Conservation (phyloP, 2,797 vertebrate species). For the Discoglossus pictus region DNA sequence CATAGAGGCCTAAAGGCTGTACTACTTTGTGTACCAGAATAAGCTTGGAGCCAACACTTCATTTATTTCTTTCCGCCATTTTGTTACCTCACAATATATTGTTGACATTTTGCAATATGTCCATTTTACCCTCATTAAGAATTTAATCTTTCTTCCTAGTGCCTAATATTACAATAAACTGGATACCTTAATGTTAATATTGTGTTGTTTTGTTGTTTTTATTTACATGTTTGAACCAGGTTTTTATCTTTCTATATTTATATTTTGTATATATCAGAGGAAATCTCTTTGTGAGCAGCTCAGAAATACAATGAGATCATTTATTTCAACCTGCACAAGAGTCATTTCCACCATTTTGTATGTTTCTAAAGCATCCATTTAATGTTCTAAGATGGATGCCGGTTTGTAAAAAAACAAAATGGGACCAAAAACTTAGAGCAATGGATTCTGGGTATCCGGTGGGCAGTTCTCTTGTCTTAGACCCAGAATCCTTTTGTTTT, state of each 20-base stretch:
- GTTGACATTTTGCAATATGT: too few relatives aligned
- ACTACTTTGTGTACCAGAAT: too few relatives aligned
- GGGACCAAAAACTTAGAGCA: neutral
- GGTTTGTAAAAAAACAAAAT: conserved; percentile 4
- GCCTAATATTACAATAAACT: conserved; percentile 43
- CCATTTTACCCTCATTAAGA: too few relatives aligned
- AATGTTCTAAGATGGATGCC: conserved; percentile 3
- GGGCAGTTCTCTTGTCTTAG: too few relatives aligned
- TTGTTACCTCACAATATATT: too few relatives aligned
- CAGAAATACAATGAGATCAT: neutral
- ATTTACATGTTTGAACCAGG: neutral
- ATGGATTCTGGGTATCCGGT: neutral
- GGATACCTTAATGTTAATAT: conserved; percentile 51
- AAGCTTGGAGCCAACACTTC: too few relatives aligned
- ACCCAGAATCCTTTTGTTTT: conserved; percentile 31
- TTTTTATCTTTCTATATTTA: neutral
- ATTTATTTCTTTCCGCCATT: too few relatives aligned
- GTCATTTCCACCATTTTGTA: conserved; percentile 3
- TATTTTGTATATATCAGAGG: neutral
- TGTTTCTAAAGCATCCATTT: neutral
- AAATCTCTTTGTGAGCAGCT: neutral
- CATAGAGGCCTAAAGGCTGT: too few relatives aligned
- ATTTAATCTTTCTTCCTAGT: too few relatives aligned
- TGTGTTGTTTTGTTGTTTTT: conserved; percentile 46
- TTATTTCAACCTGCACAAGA: neutral